These are phyloP conservation scores for Brassicogethes aeneus DNA, from an alignment of 2,888 invertebrate species.

Conservation along the genomic window DNA sequence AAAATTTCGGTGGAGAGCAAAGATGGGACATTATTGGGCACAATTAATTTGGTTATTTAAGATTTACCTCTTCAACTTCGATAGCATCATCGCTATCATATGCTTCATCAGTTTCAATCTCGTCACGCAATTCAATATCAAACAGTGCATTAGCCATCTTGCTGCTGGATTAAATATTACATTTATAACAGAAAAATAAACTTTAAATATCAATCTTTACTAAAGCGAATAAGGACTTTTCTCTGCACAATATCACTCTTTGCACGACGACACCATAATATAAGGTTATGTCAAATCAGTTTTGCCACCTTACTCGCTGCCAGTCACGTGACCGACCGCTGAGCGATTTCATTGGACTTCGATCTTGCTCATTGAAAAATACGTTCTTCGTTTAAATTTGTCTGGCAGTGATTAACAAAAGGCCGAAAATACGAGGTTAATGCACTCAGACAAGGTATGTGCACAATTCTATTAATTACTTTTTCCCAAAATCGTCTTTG, in stretches of 20 bases:
- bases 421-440: no score
- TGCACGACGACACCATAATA: slow-evolving; percentile 17
- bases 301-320: slow-evolving; percentile 10
- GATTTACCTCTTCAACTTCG: slow-evolving; percentile 79
- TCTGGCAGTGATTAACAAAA: not conserved
- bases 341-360: not conserved
- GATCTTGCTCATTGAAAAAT: not conserved
- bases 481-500: no score
- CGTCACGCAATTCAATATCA: slow-evolving; percentile 10
- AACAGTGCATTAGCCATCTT: slow-evolving; percentile 13
- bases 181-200: not conserved
- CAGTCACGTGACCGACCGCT: not conserved
- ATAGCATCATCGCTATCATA: slow-evolving; percentile 58
- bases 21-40: not conserved
- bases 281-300: slow-evolving; percentile 24
- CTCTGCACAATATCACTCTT: not conserved
- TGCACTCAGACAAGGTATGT: no score
- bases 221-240: no score
- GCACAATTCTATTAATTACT: no score
- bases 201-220: no score
- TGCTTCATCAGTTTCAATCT: not conserved
- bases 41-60: no score
- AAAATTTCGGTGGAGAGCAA: no score
- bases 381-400: not conserved
- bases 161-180: not conserved